Evolutionary conservation across 2,888 invertebrate species (phyloP), one percentile per base, ranked within the genome.

Genomic region (Leptothorax acervorum): DNA sequence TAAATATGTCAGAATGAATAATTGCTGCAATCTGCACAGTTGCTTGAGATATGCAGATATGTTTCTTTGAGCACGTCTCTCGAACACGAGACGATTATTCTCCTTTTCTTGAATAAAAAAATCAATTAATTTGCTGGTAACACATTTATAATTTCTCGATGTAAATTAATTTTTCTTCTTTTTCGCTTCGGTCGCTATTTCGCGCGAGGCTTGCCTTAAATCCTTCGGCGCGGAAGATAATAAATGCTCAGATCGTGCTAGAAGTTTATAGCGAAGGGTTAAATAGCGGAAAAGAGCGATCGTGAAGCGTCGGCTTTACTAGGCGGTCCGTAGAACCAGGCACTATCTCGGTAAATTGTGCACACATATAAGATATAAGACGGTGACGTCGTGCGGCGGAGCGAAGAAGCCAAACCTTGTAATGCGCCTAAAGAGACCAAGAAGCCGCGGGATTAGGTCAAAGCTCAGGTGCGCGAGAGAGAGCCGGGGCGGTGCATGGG

Each of bases 381-480:
- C 53, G 73, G 51, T 66, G 74, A 74, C 73, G 82, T 75, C 87
- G 82, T 71, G 78, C 51, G 45, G 74, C 66, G 70, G 71, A 51
- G 60, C 85, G 82, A 88, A 90, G 86, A 90, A 89, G 88, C 86
- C 66, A 88, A 89, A 88, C 90, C 82, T 70, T 88, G 90, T 89
- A 89, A 89, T 83, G 79, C 85, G 78, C 82, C 85, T 76, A 75
- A 87, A 73, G 78, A 66, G 87, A 74, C 82, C 68, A 78, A 87
- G 85, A 87, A 39, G 75, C 71, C 51, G 42, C 31, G 45, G 73
- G 84, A 84, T 84, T 81, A 86, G 86, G 81, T 86, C 84, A 86
- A 70, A 86, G 81, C 81, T 31, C 60, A 65, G 84, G 70, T 48
- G 79, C 39, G 71, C 42, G 15, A 63, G 31, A 70, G 70, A 68